Evolutionary conservation across 2,797 vertebrate species (phyloP).

Genomic region (Prionace glauca): DNA sequence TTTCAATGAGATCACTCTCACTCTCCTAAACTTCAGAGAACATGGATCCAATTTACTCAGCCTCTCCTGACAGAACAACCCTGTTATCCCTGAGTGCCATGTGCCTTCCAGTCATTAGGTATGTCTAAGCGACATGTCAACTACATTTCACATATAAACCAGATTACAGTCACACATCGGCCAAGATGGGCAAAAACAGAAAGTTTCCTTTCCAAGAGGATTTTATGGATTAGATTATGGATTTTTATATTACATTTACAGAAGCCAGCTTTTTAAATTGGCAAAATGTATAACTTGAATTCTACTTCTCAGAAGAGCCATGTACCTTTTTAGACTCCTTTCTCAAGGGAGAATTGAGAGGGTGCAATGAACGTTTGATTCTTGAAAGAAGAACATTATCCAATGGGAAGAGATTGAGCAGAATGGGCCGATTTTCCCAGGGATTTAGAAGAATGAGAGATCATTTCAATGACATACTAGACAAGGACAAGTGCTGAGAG

Average conservation of each 20-base stretch:
- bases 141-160: no score
- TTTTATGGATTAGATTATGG: not conserved
- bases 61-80: no score
- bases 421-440: not conserved
- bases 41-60: no score
- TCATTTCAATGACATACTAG: not conserved
- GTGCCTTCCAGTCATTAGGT: not conserved
- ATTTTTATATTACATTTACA: not conserved
- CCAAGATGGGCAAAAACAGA: not conserved
- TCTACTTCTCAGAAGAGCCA: not conserved
- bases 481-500: not conserved
- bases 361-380: not conserved
- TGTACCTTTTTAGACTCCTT: not conserved
- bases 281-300: not conserved
- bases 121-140: not conserved
- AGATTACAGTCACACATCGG: not conserved
- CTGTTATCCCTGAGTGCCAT: not conserved
- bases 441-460: not conserved
- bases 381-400: no score
- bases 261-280: not conserved
- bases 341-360: not conserved
- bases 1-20: no score
- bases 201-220: not conserved
- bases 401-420: not conserved
- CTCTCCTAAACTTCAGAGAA: no score